Conservation (phyloP, 2,797 vertebrate genomes). For the Denticeps clupeoides region DNA sequence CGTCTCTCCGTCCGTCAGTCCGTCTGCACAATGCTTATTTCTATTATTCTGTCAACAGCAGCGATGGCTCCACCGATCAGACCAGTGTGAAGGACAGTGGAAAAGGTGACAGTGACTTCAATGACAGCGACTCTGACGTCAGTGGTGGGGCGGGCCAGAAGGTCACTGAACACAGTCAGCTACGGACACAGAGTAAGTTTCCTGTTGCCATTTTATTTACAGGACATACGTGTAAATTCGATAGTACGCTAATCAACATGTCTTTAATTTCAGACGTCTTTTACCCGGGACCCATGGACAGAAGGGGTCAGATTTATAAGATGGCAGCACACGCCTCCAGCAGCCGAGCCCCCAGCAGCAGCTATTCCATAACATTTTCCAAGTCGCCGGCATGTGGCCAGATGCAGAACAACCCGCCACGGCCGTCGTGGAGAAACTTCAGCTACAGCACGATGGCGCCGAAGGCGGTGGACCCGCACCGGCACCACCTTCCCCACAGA, state of each 20-base stretch:
- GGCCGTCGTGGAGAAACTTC: constrained; percentile 40
- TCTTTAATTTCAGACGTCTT: constrained; percentile 38
- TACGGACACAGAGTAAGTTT: constrained; percentile 49
- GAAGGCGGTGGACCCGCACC: constrained; percentile 17
- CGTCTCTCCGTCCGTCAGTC: no score
- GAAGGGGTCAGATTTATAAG: constrained; percentile 35
- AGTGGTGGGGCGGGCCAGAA: constrained; percentile 50
- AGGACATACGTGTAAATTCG: no score
- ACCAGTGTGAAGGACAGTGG: constrained; percentile 65
- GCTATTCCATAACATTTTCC: constrained; percentile 46
- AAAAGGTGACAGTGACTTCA: constrained; percentile 66
- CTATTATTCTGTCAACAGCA: constrained; percentile 49
- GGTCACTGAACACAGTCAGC: constrained; percentile 41
- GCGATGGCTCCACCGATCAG: constrained; percentile 53
- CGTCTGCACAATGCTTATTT: constrained; percentile 19
- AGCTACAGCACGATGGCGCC: constrained; percentile 40
- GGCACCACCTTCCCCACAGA: constrained; percentile 45
- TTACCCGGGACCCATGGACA: constrained; percentile 30
- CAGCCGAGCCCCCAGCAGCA: constrained; percentile 31
- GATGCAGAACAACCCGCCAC: constrained; percentile 31
- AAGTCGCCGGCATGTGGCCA: constrained; percentile 41
- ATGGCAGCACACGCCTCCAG: constrained; percentile 41
- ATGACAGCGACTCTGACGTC: constrained; percentile 56
- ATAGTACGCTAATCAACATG: background rate
- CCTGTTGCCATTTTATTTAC: background rate